A percentile compares a stretch with the other conserved stretches of the same genome.
Conservation (phyloP, 2,888 invertebrate genomes). For the Stegana nigrithorax region DNA sequence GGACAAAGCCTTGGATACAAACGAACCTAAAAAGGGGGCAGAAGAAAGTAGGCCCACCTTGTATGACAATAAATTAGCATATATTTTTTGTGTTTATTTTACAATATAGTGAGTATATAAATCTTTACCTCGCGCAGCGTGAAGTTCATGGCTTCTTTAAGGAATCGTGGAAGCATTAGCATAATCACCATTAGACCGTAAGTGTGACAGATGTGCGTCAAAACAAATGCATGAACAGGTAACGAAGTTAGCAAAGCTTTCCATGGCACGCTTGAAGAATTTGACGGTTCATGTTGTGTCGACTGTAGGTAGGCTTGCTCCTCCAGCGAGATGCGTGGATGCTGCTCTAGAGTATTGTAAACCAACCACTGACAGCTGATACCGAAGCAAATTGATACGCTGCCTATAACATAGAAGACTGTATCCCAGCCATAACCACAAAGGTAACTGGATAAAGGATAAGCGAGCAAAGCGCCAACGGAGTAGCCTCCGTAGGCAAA, state of each 20-base stretch:
- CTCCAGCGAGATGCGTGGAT: constrained; percentile 70
- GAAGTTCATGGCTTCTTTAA: constrained; percentile 69
- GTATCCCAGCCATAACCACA: constrained; percentile 74
- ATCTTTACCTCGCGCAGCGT: constrained; percentile 65
- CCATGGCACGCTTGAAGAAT: constrained; percentile 69
- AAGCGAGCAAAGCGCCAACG: constrained; percentile 69
- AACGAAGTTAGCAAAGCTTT: constrained; percentile 67
- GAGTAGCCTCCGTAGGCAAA: constrained; percentile 69
- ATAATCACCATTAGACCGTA: constrained; percentile 67
- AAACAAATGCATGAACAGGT: constrained; percentile 69
- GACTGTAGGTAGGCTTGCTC: constrained; percentile 64
- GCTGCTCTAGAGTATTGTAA: constrained; percentile 71
- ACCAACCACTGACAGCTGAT: constrained; percentile 60
- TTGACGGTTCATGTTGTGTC: constrained; percentile 29
- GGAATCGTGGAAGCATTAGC: constrained; percentile 66
- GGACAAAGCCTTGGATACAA: constrained; percentile 51
- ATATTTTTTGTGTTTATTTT: background rate
- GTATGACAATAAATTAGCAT: background rate
- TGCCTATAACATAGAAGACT: constrained; percentile 72
- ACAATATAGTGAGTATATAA: too few relatives aligned
- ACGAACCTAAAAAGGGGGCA: constrained; percentile 53
- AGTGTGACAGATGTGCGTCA: constrained; percentile 70
- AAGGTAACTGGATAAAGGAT: constrained; percentile 72
- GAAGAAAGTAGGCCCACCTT: constrained; percentile 56
- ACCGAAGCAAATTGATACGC: constrained; percentile 52